phyloP scores from a whole-genome alignment of 2,888 invertebrate species.

The Aphelenchoides bicaudatus region DNA sequence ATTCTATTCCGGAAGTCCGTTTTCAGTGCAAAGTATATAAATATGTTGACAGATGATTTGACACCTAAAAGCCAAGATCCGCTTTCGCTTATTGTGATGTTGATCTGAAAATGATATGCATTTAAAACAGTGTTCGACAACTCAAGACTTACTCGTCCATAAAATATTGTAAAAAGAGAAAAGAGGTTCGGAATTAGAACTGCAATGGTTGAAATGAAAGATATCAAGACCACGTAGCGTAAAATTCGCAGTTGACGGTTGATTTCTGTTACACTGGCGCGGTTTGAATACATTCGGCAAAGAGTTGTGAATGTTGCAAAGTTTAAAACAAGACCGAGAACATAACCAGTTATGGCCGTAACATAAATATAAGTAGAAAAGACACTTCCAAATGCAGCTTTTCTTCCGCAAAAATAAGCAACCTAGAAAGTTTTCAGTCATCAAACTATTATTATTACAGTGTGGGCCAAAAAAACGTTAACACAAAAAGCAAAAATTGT shows the following conservation, averaged over 20 bases:
- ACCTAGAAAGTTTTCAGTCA: background rate
- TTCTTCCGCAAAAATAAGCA: conserved; percentile 18
- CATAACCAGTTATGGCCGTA: conserved; percentile 10
- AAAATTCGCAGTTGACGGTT: conserved; percentile 25
- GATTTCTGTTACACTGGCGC: background rate
- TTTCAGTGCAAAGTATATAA: conserved; percentile 13
- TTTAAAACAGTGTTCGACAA: background rate
- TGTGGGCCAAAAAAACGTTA: too few species aligned
- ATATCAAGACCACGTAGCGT: conserved; percentile 32
- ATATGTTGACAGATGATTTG: conserved; percentile 15
- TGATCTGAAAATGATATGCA: conserved; percentile 1
- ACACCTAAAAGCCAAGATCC: conserved; percentile 6
- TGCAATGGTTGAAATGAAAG: conserved; percentile 30
- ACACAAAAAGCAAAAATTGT: too few species aligned
- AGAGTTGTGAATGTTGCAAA: background rate
- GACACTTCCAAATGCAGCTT: conserved; percentile 7
- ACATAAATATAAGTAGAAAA: conserved; percentile 18
- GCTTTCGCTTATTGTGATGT: background rate
- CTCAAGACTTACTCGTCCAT: conserved; percentile 12
- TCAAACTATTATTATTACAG: too few species aligned
- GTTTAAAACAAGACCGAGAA: conserved; percentile 11
- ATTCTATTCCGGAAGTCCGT: conserved; percentile 9
- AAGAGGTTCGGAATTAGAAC: conserved; percentile 29
- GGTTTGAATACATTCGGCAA: background rate
- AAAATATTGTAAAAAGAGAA: conserved; percentile 18